A percentile compares a stretch with the other conserved stretches of the same genome.
These are phyloP conservation scores for Nycticebus coucang DNA, from an alignment of 2,113 vertebrate genomes.

Conservation along the genomic window DNA sequence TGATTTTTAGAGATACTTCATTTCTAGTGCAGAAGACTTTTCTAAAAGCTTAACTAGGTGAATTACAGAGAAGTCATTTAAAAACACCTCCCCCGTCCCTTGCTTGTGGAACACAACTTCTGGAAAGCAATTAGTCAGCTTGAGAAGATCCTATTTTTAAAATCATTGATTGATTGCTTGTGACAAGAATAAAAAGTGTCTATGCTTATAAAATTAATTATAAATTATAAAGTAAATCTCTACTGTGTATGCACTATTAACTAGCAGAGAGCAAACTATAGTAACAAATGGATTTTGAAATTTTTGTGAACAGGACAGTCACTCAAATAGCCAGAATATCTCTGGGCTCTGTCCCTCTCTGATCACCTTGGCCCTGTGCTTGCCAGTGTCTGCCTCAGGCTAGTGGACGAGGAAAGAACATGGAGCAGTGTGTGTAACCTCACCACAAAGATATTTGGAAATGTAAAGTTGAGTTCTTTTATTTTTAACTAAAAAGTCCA, in stretches of 20 bases:
- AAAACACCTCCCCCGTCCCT: background rate
- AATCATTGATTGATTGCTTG: background rate
- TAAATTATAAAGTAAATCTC: constrained; percentile 18
- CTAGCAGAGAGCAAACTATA: background rate
- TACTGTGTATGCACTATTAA: background rate
- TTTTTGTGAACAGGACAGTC: background rate
- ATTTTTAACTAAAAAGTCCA: background rate
- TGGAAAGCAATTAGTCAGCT: background rate
- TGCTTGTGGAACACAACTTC: background rate
- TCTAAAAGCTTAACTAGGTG: background rate
- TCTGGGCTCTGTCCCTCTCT: background rate
- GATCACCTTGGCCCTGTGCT: background rate
- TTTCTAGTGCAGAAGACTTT: background rate
- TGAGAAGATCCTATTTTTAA: background rate
- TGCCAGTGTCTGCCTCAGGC: background rate
- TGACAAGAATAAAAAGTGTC: background rate
- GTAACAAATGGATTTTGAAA: background rate
- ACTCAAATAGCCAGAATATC: background rate
- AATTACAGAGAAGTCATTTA: background rate
- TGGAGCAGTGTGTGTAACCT: background rate
- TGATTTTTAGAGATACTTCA: background rate
- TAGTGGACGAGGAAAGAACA: background rate
- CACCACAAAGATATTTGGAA: background rate
- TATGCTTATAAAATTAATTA: background rate
- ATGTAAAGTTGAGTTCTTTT: background rate